Base-by-base conservation (phyloP, 2,888 invertebrate species). In the Drosophila neotestacea region DNA sequence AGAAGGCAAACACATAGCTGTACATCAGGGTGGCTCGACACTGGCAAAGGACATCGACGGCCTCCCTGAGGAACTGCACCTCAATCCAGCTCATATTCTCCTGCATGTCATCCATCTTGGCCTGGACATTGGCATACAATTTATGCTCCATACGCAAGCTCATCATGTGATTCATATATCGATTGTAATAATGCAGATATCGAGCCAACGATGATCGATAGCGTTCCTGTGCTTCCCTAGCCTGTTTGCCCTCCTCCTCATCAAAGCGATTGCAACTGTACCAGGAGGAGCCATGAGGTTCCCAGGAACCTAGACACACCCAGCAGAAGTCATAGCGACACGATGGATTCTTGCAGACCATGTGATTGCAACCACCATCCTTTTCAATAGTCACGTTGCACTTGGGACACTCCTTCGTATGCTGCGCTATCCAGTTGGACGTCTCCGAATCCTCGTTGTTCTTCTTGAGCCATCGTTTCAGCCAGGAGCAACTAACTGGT, bases 21-120 rank as follows among this genome's bases (percentile, higher is more conserved):
- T 98, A 99, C 98, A 99, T 99, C 60, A 99, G 94, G 4, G 99
- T 99, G 93, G 98, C 98, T 79, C 99, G 95, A 93, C 99, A 99
- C 92, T 97, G 97, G 93, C 98, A 98, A 63, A 99, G 94, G 91
- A 98, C 98, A 93, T 98, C 98, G 90, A 98, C 98, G 48, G 99
- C 99, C 92, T 98, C 97, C 93, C 97, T 97, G 86, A 99, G 94
- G 93, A 99, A 99, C 94, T 99, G 99, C 67, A 99, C 98, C 95
- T 99, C 99, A 89, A 99, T 99, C 99, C 99, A 99, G 83, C 98
- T 98, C 98, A 99, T 99, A 92, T 98, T 98, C 91, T 98, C 98
- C 92, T 99, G 99, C 98, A 99, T 99, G 93, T 98, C 98, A 91
- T 98, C 98, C 98, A 99, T 99, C 94, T 99, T 99, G 92, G 96